Conservation (phyloP, 1,140 invertebrate genomes). For the Zaprionus camerounensis region DNA sequence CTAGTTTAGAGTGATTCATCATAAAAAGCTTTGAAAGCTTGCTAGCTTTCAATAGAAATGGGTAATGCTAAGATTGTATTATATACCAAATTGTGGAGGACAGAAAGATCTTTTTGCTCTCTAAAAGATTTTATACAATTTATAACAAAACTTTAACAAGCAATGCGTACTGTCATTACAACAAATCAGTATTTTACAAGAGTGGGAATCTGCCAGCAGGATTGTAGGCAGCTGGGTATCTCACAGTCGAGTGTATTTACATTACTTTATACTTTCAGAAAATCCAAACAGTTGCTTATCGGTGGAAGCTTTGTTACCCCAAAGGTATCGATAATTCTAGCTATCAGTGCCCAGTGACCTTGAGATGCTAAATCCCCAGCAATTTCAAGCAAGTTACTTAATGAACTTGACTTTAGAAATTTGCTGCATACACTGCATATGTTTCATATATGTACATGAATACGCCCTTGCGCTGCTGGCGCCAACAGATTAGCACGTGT, state of each 20-base stretch:
- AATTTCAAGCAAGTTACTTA: too few relatives aligned
- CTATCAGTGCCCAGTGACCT: neutral
- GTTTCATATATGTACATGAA: neutral
- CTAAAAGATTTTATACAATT: too few relatives aligned
- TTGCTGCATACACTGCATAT: neutral
- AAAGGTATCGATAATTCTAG: neutral
- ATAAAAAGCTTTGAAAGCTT: neutral
- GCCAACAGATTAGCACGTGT: slow-evolving; percentile 62
- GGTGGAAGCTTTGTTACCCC: neutral
- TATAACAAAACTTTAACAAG: too few relatives aligned
- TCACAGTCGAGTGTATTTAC: neutral
- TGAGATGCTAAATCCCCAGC: neutral
- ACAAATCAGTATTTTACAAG: too few relatives aligned
- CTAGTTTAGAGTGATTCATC: neutral
- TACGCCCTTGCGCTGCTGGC: neutral
- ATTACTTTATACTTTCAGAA: neutral
- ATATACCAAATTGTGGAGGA: too few relatives aligned
- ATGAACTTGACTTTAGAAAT: too few relatives aligned
- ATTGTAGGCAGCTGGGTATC: neutral
- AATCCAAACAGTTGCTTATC: neutral
- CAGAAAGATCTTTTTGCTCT: too few relatives aligned
- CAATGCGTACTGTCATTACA: too few relatives aligned
- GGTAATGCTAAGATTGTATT: neutral
- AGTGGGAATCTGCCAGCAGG: too few relatives aligned
- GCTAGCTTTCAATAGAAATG: neutral